phyloP scores from a whole-genome alignment of 30 jellyfish, hydroid and myxozoan genomes.

The Pelagia noctiluca region DNA sequence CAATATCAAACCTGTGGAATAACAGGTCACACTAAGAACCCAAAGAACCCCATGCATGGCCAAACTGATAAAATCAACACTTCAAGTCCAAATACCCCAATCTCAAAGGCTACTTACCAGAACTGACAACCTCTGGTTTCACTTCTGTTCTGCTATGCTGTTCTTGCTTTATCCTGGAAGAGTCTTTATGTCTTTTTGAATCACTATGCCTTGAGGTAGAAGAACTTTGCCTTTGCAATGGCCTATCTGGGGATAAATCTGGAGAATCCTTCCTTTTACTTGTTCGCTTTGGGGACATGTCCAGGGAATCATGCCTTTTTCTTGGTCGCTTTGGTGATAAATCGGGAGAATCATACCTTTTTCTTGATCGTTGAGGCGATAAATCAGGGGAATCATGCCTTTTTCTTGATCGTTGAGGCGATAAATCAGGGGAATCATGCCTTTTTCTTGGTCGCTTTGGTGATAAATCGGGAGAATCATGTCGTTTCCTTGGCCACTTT shows the following conservation, averaged over 20 bases:
- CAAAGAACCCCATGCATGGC: no score
- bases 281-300: constrained; percentile 16
- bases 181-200: no score
- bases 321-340: constrained; percentile 21
- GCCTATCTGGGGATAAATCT: constrained; percentile 44
- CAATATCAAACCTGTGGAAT: no score
- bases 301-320: constrained; percentile 78
- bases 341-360: constrained; percentile 83
- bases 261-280: constrained; percentile 10
- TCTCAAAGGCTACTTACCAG: no score
- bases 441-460: constrained; percentile 7
- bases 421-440: constrained; percentile 14
- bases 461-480: constrained; percentile 24
- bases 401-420: constrained; percentile 10
- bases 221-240: no score
- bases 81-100: no score
- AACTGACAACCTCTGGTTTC: background rate
- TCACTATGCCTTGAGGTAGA: no score
- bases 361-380: constrained; percentile 36
- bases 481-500: background rate
- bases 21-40: no score
- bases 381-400: constrained; percentile 31
- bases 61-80: no score
- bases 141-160: constrained; percentile 21
- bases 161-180: no score